Percentiles rank a stretch among this genome's conserved stretches.
These are phyloP conservation scores for Grantiella picta DNA, from an alignment of 2,113 vertebrate species.

Conservation along the genomic window DNA sequence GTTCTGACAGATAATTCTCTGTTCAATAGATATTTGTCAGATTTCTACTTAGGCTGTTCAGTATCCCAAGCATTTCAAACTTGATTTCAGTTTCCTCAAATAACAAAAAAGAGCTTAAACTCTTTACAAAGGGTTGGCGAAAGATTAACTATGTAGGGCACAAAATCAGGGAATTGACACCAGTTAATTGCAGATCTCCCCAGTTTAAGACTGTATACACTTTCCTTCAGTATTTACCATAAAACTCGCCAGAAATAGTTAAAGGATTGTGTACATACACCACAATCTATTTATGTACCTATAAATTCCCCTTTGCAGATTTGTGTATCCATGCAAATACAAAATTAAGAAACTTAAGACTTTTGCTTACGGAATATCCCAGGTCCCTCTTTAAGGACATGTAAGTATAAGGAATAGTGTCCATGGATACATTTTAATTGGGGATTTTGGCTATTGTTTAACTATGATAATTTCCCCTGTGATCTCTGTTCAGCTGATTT, in stretches of 20 bases:
- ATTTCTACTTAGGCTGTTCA: background rate
- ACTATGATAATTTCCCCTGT: background rate
- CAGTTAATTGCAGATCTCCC: background rate
- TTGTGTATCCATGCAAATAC: background rate
- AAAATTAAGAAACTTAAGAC: background rate
- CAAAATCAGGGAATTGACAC: background rate
- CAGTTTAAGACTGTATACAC: background rate
- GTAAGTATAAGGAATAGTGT: background rate
- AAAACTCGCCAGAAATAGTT: background rate
- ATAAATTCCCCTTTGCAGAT: background rate
- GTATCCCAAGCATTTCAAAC: background rate
- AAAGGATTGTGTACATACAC: background rate
- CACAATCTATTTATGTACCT: background rate
- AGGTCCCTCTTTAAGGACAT: background rate
- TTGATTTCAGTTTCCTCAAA: background rate
- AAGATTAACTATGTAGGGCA: background rate
- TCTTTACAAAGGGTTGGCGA: background rate
- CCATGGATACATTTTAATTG: background rate
- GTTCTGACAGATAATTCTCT: background rate
- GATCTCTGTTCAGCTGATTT: background rate
- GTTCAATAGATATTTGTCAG: background rate
- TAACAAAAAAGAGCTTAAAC: background rate
- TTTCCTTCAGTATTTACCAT: background rate
- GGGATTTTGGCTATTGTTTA: background rate
- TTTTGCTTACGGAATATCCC: background rate